Conservation (phyloP, 1,140 invertebrate species). For the Drosophila tsacasi region DNA sequence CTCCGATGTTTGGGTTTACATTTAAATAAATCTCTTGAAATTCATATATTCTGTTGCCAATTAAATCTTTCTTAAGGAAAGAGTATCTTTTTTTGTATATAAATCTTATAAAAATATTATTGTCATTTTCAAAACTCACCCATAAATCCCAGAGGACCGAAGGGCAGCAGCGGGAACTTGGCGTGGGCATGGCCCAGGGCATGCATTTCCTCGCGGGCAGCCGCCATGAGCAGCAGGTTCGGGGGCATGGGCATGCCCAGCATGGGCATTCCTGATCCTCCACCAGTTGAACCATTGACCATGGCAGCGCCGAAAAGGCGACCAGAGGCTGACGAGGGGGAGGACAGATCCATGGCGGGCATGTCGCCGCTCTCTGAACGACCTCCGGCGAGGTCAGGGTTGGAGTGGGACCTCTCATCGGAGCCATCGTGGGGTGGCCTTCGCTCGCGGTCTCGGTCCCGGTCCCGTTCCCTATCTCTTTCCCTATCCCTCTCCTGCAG, state of each 20-base stretch:
- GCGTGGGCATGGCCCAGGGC: conserved; percentile 68
- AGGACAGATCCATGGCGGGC: conserved; percentile 76
- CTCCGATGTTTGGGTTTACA: background rate
- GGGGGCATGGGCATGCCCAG: conserved; percentile 77
- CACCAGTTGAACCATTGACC: conserved; percentile 43
- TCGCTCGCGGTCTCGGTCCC: conserved; percentile 10
- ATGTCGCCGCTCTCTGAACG: conserved; percentile 52
- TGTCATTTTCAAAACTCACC: conserved; percentile 66
- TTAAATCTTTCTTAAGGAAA: background rate
- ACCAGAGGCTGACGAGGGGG: conserved; percentile 52
- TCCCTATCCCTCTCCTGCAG: conserved; percentile 48
- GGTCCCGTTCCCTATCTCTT: conserved; percentile 5
- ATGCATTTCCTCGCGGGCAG: conserved; percentile 79
- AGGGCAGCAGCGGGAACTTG: conserved; percentile 89
- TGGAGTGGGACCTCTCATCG: conserved; percentile 57
- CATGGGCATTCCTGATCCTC: conserved; percentile 43
- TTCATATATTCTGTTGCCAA: background rate
- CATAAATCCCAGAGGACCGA: conserved; percentile 92
- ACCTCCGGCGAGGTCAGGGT: conserved; percentile 51
- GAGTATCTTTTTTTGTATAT: background rate
- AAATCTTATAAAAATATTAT: background rate
- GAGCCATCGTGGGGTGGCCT: conserved; percentile 28
- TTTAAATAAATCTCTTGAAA: conserved; percentile 13
- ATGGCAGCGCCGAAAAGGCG: conserved; percentile 50
- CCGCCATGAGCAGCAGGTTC: conserved; percentile 79